Evolutionary conservation across 2,888 invertebrate genomes (phyloP).

Genomic region (Parapristionchus giblindavisi): DNA sequence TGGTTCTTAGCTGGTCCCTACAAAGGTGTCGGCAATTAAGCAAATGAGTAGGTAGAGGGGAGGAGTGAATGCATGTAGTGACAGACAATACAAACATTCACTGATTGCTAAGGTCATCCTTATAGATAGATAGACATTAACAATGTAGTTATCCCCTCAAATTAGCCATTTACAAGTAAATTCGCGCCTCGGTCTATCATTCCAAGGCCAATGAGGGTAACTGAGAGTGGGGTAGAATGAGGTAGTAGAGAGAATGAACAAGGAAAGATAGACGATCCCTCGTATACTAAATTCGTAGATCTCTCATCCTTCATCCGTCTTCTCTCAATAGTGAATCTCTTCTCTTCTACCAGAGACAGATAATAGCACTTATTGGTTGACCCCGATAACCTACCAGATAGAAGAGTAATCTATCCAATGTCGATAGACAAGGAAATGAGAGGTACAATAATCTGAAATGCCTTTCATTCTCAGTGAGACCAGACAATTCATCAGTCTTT

Average conservation of each 20-base stretch:
- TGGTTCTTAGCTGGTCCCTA: neutral
- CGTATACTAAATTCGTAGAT: slow-evolving; percentile 15
- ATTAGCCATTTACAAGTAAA: slow-evolving; percentile 29
- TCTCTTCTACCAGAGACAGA: neutral
- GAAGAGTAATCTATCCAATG: slow-evolving; percentile 30
- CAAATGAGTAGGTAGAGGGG: neutral
- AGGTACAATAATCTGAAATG: too few species aligned
- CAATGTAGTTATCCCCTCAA: slow-evolving; percentile 17
- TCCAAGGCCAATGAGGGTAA: too few species aligned
- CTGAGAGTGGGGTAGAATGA: neutral
- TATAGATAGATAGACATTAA: neutral
- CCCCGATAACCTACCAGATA: slow-evolving; percentile 6
- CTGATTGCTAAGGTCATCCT: slow-evolving; percentile 35
- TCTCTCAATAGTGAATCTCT: too few species aligned
- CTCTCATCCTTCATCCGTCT: slow-evolving; percentile 14
- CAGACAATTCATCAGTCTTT: slow-evolving; percentile 5
- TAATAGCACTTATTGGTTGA: slow-evolving; percentile 22
- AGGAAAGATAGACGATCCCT: slow-evolving; percentile 11
- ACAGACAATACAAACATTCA: slow-evolving; percentile 8
- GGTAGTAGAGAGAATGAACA: neutral
- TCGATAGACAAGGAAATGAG: too few species aligned
- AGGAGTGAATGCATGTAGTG: neutral
- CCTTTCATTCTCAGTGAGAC: slow-evolving; percentile 2
- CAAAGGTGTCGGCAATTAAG: slow-evolving; percentile 36
- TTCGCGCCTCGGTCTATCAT: slow-evolving; percentile 18